Conservation (phyloP, 2,113 vertebrate species). For the Archilochus colubris region DNA sequence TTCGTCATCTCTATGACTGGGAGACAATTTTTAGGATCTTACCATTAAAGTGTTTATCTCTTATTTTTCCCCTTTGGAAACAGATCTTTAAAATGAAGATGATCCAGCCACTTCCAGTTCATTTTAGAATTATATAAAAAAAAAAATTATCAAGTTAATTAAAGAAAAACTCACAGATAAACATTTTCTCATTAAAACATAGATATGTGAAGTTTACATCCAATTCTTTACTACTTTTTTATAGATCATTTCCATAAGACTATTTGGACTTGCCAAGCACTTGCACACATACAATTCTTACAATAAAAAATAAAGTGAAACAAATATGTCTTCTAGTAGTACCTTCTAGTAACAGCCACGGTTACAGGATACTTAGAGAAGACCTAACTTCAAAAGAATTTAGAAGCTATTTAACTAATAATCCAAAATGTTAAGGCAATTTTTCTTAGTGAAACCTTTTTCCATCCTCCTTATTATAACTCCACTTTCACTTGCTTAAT, state of each 20-base stretch:
- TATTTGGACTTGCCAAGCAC: neutral
- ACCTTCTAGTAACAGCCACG: neutral
- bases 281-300: neutral
- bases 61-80: neutral
- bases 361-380: neutral
- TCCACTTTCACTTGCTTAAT: neutral
- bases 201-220: neutral
- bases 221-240: neutral
- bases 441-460: neutral
- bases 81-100: neutral
- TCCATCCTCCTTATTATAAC: too few species aligned
- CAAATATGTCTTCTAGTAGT: neutral
- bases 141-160: neutral
- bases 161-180: neutral
- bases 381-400: neutral
- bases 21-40: neutral
- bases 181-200: neutral
- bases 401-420: neutral
- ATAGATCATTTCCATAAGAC: rapidly evolving
- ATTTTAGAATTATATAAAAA: neutral
- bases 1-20: neutral
- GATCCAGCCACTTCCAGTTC: neutral
- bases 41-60: neutral
- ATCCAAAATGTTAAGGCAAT: neutral
- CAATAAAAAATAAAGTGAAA: neutral